phyloP scores from a whole-genome alignment of 37 sponge, comb jelly and placozoan species.

The Chondrilla cf. caribensis region DNA sequence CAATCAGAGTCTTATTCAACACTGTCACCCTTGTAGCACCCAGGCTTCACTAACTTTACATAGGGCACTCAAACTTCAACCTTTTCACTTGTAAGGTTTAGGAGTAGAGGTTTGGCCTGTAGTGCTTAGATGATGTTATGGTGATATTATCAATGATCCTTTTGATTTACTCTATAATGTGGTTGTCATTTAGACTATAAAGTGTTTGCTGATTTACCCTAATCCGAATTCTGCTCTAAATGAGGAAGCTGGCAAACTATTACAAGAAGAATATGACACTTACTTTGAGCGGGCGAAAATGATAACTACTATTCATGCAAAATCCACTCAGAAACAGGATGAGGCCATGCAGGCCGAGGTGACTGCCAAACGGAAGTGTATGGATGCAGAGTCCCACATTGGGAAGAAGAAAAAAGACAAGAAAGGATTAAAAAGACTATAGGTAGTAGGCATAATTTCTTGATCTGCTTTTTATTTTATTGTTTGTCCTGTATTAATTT shows the following conservation, averaged over 20 bases:
- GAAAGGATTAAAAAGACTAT: conserved; percentile 82
- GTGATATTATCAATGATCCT: too few species aligned
- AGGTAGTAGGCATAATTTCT: not conserved
- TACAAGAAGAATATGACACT: conserved; percentile 88
- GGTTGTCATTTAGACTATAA: conserved; percentile 76
- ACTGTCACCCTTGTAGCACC: too few species aligned
- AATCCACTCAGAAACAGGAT: not conserved
- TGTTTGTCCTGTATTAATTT: too few species aligned
- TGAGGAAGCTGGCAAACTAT: conserved; percentile 92
- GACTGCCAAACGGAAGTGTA: conserved; percentile 9
- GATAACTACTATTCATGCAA: conserved; percentile 95
- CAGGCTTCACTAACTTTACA: too few species aligned
- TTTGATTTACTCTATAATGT: too few species aligned
- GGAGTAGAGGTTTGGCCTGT: too few species aligned
- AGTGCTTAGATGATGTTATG: too few species aligned
- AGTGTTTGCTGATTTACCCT: conserved; percentile 94
- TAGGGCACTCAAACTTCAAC: too few species aligned
- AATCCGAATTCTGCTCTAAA: conserved; percentile 99
- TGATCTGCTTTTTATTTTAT: too few species aligned
- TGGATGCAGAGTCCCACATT: not conserved
- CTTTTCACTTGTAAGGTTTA: too few species aligned
- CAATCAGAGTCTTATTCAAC: too few species aligned
- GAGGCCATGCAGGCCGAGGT: not conserved
- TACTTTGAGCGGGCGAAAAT: conserved; percentile 80
- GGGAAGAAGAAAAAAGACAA: conserved; percentile 86